Percentiles rank a stretch among this genome's conserved stretches.
phyloP scores from a whole-genome alignment of 2,113 vertebrate genomes.

The Corythoichthys intestinalis region DNA sequence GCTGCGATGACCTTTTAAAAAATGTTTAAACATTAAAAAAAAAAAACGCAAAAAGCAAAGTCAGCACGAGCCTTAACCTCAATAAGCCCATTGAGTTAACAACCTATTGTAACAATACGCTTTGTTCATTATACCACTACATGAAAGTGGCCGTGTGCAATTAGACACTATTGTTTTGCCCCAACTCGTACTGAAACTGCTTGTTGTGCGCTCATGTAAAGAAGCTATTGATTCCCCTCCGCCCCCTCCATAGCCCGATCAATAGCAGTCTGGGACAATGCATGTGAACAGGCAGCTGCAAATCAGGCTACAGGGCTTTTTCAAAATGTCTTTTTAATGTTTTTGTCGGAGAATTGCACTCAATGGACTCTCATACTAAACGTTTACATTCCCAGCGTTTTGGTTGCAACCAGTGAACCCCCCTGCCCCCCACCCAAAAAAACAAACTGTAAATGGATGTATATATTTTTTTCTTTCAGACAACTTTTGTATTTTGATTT shows the following conservation, averaged over 20 bases:
- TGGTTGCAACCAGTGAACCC: neutral
- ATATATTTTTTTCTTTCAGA: too few species aligned
- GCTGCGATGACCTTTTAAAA: slow-evolving; percentile 74
- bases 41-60: neutral
- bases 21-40: slow-evolving; percentile 18
- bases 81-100: slow-evolving; percentile 14
- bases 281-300: slow-evolving; percentile 54
- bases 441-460: too few species aligned
- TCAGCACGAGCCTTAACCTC: slow-evolving; percentile 35
- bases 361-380: slow-evolving; percentile 20
- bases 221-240: slow-evolving; percentile 66
- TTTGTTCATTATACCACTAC: neutral
- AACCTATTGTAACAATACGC: neutral
- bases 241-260: slow-evolving; percentile 55
- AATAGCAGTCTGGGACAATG: slow-evolving; percentile 59
- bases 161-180: neutral
- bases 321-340: slow-evolving; percentile 45
- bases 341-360: slow-evolving; percentile 18
- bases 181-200: slow-evolving; percentile 47
- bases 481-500: too few species aligned
- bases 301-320: slow-evolving; percentile 44
- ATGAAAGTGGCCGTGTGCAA: neutral
- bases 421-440: too few species aligned
- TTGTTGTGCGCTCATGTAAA: slow-evolving; percentile 71
- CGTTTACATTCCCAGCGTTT: neutral